Evolutionary conservation across 2,888 invertebrate genomes (phyloP), one percentile per base, ranked within the genome.

Genomic region (Himalopsyche kuldschensis): DNA sequence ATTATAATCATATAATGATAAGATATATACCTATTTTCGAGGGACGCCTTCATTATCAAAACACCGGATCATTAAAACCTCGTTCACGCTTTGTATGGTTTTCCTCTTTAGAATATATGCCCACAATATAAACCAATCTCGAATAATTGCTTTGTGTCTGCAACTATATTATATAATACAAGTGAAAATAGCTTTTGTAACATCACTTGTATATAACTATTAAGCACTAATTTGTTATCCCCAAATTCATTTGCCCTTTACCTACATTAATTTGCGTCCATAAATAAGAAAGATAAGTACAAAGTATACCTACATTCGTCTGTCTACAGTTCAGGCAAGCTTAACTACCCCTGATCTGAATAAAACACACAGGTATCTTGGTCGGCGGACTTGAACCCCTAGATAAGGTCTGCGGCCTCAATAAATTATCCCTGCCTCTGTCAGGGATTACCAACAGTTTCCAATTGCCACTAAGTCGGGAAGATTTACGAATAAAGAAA

Each of bases 371-470:
- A 76, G 81, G 76, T 81, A 81, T 81, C 81, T 81, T 55, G 55
- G 55, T 55, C 55, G 55, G 55, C 80, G 76, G 80, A 76, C 76
- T 81, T 81, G 55, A 81, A 76, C 81, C 81, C 48, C 79, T 35
- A 82, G 82, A 79, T 82, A 82, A 75, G 79, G 79, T 82, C 48
- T 82, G 69, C 79, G 82, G 82, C 27, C 76, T 31, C 82, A 82
- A 79, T 82, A 82, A 82, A 82, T 82, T 82, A 78, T 76, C 41
- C 47, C 48, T 55, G 55, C 55, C 20, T 8, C 20, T 5, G 55
- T 3, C 55, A 55, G 55, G 55, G 55, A 55, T 55, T 55, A 55
- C 55, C 55, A 55, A 55, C 55, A 15, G 55, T 55, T 55, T 55
- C 55, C 55, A 55, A 55, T 55, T 55, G 55, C 55, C 24, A 55